Evolutionary conservation across 2,888 invertebrate genomes (phyloP), one percentile per base, ranked within the genome.

Genomic region (Caenorhabditis imperialis): DNA sequence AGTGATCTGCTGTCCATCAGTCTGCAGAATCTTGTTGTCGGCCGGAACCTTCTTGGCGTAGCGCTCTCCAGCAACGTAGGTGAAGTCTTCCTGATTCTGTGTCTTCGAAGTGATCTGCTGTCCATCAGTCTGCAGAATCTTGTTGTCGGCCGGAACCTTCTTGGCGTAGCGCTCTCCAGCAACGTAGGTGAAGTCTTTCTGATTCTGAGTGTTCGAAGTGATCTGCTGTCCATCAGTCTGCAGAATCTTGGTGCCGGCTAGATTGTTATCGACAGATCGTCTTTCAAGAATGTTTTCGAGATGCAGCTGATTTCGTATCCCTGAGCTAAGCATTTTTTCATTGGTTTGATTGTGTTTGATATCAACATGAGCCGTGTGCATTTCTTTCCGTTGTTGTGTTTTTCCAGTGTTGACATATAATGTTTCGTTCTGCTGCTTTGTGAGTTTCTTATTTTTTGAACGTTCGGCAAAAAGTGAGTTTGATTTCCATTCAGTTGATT

Each of bases 41-140:
- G 47, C 25, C 18, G 47, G 47, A 0, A 47, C 47, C 27, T 47
- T 47, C 47, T 47, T 47, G 27, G n/a, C 57, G 23, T 45, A 57
- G 1, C 57, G 57, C 30, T 57, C 57, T 25, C 57, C 57, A n/a
- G 35, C 16, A 6, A 57, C 18, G 33, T 45, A 22, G 16, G 35
- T 44, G 57, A 45, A 57, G 22, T 57, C 48, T 27, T 61, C 50
- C 35, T 61, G 61, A 6, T 61, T 61, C 35, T 61, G 61, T 1
- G 50, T 48, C 37, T 23, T 60, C 47, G 27, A 48, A n/a, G n/a
- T n/a, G n/a, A n/a, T n/a, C n/a, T n/a, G n/a, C n/a, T n/a, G n/a
- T n/a, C n/a, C n/a, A n/a, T n/a, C n/a, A n/a, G n/a, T n/a, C n/a
- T n/a, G n/a, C n/a, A n/a, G n/a, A n/a, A n/a, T n/a, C n/a, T n/a